phyloP scores from a whole-genome alignment of 2,888 invertebrate genomes.

The Melikaiella ostensackeni region DNA sequence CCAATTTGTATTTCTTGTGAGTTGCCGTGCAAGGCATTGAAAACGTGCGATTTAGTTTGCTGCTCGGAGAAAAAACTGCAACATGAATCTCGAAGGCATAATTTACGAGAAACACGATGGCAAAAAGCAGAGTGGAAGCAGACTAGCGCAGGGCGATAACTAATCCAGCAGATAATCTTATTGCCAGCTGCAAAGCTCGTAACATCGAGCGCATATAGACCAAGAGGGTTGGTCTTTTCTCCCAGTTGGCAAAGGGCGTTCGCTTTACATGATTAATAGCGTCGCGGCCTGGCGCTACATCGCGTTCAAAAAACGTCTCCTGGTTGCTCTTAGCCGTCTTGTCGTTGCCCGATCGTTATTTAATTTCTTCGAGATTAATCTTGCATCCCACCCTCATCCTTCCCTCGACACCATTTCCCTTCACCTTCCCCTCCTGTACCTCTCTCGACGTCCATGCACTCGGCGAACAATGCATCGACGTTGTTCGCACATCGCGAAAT shows the following conservation, averaged over 20 bases:
- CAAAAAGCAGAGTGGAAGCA: slow-evolving; percentile 14
- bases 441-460: slow-evolving; percentile 42
- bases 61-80: background rate
- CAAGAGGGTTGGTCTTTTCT: slow-evolving; percentile 49
- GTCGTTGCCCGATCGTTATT: slow-evolving; percentile 55
- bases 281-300: slow-evolving; percentile 48
- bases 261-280: slow-evolving; percentile 55
- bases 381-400: slow-evolving; percentile 46
- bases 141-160: slow-evolving; percentile 3
- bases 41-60: slow-evolving; percentile 7
- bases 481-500: background rate
- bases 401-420: background rate
- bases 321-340: slow-evolving; percentile 47
- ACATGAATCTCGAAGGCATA: slow-evolving; percentile 8
- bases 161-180: slow-evolving; percentile 15
- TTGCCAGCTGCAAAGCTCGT: slow-evolving; percentile 7
- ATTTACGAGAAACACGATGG: background rate
- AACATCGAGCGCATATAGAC: slow-evolving; percentile 26
- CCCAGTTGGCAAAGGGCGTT: slow-evolving; percentile 54
- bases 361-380: slow-evolving; percentile 57
- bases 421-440: slow-evolving; percentile 39
- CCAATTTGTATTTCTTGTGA: slow-evolving; percentile 6
- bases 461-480: background rate
- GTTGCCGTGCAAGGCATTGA: background rate
- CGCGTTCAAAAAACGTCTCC: slow-evolving; percentile 51